These are phyloP conservation scores for Pluvialis apricaria DNA, from an alignment of 2,113 vertebrate genomes.

Conservation along the genomic window DNA sequence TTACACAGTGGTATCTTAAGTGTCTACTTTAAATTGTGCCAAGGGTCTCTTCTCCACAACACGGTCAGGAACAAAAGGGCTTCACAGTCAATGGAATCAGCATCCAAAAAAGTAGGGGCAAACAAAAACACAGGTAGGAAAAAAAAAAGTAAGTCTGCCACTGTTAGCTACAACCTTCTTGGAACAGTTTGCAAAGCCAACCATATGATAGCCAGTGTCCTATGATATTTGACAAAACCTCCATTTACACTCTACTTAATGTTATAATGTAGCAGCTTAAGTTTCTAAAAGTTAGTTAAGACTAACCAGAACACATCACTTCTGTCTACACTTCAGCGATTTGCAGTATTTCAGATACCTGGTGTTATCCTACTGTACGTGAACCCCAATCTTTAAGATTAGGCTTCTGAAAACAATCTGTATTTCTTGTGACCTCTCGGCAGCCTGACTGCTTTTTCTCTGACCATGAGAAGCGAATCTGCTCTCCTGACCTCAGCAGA, in stretches of 20 bases:
- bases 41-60: background rate
- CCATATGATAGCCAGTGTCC: background rate
- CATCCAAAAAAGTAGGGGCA: background rate
- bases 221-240: background rate
- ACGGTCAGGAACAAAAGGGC: background rate
- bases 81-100: background rate
- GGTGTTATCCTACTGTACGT: background rate
- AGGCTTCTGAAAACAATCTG: background rate
- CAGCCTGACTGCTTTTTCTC: background rate
- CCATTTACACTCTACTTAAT: background rate
- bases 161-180: background rate
- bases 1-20: background rate
- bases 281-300: background rate
- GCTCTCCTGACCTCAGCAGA: background rate
- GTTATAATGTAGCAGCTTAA: background rate
- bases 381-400: background rate
- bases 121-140: background rate
- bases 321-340: background rate
- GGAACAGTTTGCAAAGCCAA: background rate
- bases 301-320: background rate
- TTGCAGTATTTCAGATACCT: background rate
- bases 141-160: background rate
- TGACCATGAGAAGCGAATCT: background rate
- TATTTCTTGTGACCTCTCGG: background rate
- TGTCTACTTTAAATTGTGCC: background rate